These are phyloP conservation scores for Protonemura montana DNA, from an alignment of 2,888 invertebrate genomes.

Conservation along the genomic window DNA sequence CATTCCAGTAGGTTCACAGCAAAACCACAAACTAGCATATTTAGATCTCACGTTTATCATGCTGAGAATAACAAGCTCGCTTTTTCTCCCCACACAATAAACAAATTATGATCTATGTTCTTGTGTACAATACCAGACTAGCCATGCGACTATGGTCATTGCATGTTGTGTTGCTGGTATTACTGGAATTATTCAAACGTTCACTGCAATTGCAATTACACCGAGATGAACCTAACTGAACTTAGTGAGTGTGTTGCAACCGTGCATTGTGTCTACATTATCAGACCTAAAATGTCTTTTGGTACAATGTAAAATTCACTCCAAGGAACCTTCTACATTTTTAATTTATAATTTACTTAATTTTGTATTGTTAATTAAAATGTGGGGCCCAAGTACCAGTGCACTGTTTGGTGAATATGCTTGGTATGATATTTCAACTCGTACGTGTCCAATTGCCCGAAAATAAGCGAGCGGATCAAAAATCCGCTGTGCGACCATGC, in stretches of 20 bases:
- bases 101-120: constrained; percentile 20
- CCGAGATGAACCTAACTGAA: neutral
- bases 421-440: neutral
- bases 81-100: neutral
- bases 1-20: constrained; percentile 32
- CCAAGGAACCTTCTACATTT: no score
- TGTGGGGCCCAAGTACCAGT: neutral
- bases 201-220: neutral
- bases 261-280: neutral
- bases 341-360: neutral
- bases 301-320: neutral
- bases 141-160: neutral
- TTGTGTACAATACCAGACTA: neutral
- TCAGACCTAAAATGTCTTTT: neutral
- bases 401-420: neutral
- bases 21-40: constrained; percentile 31
- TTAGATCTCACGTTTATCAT: constrained; percentile 25
- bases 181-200: neutral
- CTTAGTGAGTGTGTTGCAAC: neutral
- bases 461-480: neutral
- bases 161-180: neutral
- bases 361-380: neutral
- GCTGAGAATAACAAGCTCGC: neutral
- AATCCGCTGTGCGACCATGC: neutral
- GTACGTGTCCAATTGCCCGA: neutral